Base-by-base conservation (phyloP, 2,888 invertebrate genomes). In the Oxyscelio sp. region DNA sequence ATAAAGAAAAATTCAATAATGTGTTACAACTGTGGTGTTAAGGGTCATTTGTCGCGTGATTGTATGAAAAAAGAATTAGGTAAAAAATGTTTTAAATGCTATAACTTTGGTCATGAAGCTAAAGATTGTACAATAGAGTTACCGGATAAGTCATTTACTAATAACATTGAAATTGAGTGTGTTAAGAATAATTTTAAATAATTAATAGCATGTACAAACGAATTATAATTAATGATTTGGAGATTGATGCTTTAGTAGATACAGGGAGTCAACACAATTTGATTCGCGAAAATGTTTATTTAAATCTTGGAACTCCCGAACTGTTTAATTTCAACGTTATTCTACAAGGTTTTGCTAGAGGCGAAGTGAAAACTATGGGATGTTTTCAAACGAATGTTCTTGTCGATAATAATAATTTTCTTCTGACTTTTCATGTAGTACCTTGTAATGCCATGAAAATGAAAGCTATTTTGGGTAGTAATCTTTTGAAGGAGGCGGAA, bases 21-120 rank as follows among this genome's bases (percentile, higher is more conserved):
- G n/a, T 68, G 54, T 34, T 68, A n/a, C 17, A 68, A 54, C 24
- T 68, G 68, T 54, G 68, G 54, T 15, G 19, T 19, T 34, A 34
- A 19, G 13, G 66, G 52, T 2, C 52, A 66, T 48, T 27, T 15
- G 17, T 66, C 52, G 17, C 11, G 24, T 5, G 68, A 68, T 4
- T 68, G 54, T 17, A 38, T 6, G 9, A 66, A 38, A 19, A 34
- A 27, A 8, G 13, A 6, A 1, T 21, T 52, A 9, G 66, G 52
- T 13, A 34, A 31, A 21, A 63, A 74, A 52, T 45, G 45, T 15
- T 74, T 63, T 21, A 63, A 31, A n/a, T 74, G 73, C 27, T 63
- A 74, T 27, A 11, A 40, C 1, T 74, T 54, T 45, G 45, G 54
- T 4, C 74, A 63, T 27, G 43, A 66, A 31, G 17, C 66, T 38